A percentile compares a stretch with the other conserved stretches of the same genome.
Conservation (phyloP, 2,797 vertebrate genomes). For the Myripristis jacobus region DNA sequence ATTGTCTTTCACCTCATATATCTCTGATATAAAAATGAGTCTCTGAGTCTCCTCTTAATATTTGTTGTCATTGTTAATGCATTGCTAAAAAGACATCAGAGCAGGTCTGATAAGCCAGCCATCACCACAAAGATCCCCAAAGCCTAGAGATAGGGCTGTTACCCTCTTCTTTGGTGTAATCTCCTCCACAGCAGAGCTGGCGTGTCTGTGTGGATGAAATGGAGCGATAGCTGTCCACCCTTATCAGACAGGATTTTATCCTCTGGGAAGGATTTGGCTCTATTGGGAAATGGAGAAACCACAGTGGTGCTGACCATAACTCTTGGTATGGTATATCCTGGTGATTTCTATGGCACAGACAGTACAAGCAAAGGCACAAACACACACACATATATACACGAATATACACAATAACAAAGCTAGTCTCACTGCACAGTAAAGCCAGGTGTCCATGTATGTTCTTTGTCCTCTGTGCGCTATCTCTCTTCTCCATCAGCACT, state of each 20-base stretch:
- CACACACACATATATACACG: slow-evolving; percentile 25
- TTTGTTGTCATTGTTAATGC: slow-evolving; percentile 49
- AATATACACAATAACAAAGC: slow-evolving; percentile 40
- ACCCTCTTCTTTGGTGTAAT: slow-evolving; percentile 68
- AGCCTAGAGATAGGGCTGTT: slow-evolving; percentile 62
- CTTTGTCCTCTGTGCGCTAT: slow-evolving; percentile 75
- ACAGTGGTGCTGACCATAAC: slow-evolving; percentile 66
- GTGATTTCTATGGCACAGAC: slow-evolving; percentile 55
- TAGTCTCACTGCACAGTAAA: slow-evolving; percentile 58
- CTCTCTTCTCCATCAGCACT: slow-evolving; percentile 71
- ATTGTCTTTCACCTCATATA: slow-evolving; percentile 12
- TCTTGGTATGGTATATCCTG: slow-evolving; percentile 50
- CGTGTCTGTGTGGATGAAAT: slow-evolving; percentile 72
- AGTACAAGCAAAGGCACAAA: background rate
- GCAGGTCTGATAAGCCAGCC: slow-evolving; percentile 66
- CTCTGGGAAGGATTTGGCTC: slow-evolving; percentile 72
- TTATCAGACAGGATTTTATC: slow-evolving; percentile 78
- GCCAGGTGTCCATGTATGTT: slow-evolving; percentile 69
- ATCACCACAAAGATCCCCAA: slow-evolving; percentile 58
- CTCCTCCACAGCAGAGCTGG: slow-evolving; percentile 56
- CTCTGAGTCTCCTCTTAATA: slow-evolving; percentile 9
- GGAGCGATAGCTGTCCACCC: slow-evolving; percentile 78
- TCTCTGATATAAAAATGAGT: slow-evolving; percentile 37
- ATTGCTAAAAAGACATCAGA: slow-evolving; percentile 74
- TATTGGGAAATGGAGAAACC: slow-evolving; percentile 62